phyloP scores from a whole-genome alignment of 2,888 invertebrate genomes.

The Crematogaster levior region DNA sequence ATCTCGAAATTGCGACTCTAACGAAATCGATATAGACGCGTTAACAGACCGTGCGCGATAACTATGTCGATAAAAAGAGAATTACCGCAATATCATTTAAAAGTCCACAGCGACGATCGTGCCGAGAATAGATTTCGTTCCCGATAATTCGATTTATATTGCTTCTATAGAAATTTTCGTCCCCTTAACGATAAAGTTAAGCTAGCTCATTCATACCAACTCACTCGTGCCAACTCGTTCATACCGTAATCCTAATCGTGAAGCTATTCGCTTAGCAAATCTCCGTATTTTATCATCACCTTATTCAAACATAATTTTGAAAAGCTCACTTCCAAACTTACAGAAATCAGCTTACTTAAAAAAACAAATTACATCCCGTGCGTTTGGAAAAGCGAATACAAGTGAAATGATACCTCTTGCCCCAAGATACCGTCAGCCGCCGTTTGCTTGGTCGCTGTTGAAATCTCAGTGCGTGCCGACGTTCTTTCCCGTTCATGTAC shows the following conservation, averaged over 20 bases:
- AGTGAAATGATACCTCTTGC: conserved; percentile 80
- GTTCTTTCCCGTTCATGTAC: conserved; percentile 69
- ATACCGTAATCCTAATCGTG: not conserved
- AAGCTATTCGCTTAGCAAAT: not conserved
- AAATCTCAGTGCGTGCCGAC: conserved; percentile 80
- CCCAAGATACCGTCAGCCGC: conserved; percentile 84
- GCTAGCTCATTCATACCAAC: not conserved
- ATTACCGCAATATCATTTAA: not conserved
- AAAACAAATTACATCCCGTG: too few relatives aligned
- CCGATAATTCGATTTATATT: not conserved
- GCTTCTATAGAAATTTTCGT: not conserved
- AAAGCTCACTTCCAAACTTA: not conserved
- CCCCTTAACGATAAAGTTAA: not conserved
- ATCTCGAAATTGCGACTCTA: not conserved
- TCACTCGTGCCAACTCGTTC: not conserved
- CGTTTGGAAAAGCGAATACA: not conserved
- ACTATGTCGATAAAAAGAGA: not conserved
- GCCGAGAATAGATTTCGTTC: not conserved
- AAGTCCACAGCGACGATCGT: not conserved
- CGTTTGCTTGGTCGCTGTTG: conserved; percentile 82
- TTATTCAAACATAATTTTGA: not conserved
- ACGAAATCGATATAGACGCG: not conserved
- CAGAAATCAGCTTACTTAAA: too few relatives aligned
- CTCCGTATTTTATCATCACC: not conserved
- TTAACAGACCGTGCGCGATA: not conserved